Percentiles rank a stretch among this genome's conserved stretches.
Conservation (phyloP, 2,888 invertebrate species). For the Drosophila niveifrons region DNA sequence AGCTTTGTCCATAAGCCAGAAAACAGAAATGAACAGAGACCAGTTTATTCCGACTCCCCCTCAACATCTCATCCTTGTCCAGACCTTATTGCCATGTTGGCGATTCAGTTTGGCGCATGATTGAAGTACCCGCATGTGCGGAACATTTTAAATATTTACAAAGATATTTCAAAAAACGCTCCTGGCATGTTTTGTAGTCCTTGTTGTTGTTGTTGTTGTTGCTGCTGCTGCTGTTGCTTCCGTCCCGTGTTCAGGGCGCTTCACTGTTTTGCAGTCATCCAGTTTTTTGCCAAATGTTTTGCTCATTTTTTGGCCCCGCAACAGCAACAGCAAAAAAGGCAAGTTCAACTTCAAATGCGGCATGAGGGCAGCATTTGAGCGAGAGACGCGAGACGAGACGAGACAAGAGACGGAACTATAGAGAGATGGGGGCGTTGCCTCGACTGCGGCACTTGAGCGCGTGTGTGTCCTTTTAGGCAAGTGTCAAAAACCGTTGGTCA, state of each 20-base stretch:
- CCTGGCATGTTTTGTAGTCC: slow-evolving; percentile 72
- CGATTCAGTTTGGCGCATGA: slow-evolving; percentile 72
- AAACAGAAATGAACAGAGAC: slow-evolving; percentile 46
- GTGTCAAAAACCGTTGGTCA: slow-evolving; percentile 84
- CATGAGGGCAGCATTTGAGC: slow-evolving; percentile 56
- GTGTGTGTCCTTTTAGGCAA: slow-evolving; percentile 82
- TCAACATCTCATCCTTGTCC: neutral
- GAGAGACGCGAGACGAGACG: neutral
- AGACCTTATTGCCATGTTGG: slow-evolving; percentile 32
- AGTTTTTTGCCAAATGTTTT: slow-evolving; percentile 66
- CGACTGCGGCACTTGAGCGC: slow-evolving; percentile 60
- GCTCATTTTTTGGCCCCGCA: slow-evolving; percentile 68
- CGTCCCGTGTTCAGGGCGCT: slow-evolving; percentile 47
- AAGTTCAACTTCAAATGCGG: slow-evolving; percentile 76
- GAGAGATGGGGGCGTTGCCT: slow-evolving; percentile 10
- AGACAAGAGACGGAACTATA: slow-evolving; percentile 7
- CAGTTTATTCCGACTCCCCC: slow-evolving; percentile 18
- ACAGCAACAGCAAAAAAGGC: slow-evolving; percentile 37
- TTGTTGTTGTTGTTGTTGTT: slow-evolving; percentile 47
- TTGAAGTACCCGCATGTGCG: slow-evolving; percentile 79
- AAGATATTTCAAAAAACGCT: slow-evolving; percentile 81
- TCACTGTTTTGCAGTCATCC: slow-evolving; percentile 43
- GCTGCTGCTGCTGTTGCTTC: slow-evolving; percentile 31
- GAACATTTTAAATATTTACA: slow-evolving; percentile 81
- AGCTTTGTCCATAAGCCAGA: slow-evolving; percentile 27